phyloP scores from a whole-genome alignment of 2,888 invertebrate species.

The Seira musarum region DNA sequence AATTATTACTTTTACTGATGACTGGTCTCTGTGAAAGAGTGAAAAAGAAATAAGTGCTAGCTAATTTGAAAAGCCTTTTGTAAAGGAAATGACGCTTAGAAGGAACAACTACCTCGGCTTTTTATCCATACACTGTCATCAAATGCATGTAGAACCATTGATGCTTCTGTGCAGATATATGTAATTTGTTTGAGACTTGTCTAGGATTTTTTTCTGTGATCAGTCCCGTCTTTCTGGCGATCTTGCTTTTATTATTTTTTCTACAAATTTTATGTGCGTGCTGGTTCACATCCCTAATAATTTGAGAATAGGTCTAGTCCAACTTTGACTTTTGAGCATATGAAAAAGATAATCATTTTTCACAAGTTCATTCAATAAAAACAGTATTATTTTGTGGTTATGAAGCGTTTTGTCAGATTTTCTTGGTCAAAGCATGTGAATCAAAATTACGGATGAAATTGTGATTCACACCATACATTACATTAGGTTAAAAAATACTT shows the following conservation, averaged over 20 bases:
- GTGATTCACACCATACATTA: too few relatives aligned
- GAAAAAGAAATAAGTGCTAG: background rate
- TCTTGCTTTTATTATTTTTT: conserved; percentile 10
- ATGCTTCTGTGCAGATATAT: conserved; percentile 20
- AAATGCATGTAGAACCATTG: background rate
- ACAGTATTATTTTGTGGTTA: conserved; percentile 29
- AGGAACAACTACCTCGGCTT: background rate
- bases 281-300: background rate
- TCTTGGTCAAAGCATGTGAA: too few relatives aligned
- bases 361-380: conserved; percentile 25
- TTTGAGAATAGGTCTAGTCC: too few relatives aligned
- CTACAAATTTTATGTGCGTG: conserved; percentile 20
- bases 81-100: conserved; percentile 13
- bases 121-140: background rate
- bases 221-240: conserved; percentile 10
- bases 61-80: background rate
- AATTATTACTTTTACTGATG: conserved; percentile 33
- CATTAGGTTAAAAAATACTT: background rate
- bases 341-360: conserved; percentile 49
- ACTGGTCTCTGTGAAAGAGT: background rate
- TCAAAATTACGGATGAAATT: too few relatives aligned
- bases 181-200: conserved; percentile 36
- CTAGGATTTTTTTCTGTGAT: conserved; percentile 14
- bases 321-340: conserved; percentile 13
- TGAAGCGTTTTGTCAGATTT: background rate